Conservation (phyloP, 2,113 vertebrate genomes). For the Gymnocephalus cernua region DNA sequence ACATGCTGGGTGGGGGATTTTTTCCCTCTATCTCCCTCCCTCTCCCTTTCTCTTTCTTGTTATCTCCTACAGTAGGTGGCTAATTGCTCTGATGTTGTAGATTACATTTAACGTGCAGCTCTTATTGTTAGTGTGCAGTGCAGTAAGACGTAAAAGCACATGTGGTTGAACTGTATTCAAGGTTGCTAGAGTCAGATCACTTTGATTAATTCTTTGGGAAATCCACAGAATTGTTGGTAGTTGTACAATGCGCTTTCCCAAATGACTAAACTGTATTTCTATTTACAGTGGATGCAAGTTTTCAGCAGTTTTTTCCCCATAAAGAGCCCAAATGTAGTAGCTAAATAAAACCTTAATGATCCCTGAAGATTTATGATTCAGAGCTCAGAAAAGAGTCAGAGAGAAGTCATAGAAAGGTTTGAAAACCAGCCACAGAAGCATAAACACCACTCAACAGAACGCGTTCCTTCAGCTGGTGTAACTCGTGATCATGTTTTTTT, state of each 20-base stretch:
- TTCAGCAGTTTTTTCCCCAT: not conserved
- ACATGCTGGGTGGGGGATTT: constrained; percentile 77
- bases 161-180: constrained; percentile 7
- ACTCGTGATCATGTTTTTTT: not conserved
- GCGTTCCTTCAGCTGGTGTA: too few species aligned
- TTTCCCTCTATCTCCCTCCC: constrained; percentile 24
- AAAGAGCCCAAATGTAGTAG: not conserved
- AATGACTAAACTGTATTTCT: not conserved
- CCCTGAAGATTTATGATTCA: not conserved
- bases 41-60: constrained; percentile 45
- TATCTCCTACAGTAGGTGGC: constrained; percentile 68
- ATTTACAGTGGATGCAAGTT: not conserved
- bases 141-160: constrained; percentile 36
- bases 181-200: not conserved
- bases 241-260: not conserved
- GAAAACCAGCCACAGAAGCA: too few species aligned
- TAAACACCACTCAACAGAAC: too few species aligned
- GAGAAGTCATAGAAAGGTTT: not conserved
- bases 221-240: not conserved
- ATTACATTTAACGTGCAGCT: constrained; percentile 55
- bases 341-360: not conserved
- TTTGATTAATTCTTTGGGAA: not conserved
- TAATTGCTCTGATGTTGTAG: constrained; percentile 72
- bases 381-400: not conserved
- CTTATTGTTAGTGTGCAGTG: constrained; percentile 39